These are phyloP conservation scores for Polypterus bichir DNA, from an alignment of 2,113 vertebrate species.

Conservation along the genomic window DNA sequence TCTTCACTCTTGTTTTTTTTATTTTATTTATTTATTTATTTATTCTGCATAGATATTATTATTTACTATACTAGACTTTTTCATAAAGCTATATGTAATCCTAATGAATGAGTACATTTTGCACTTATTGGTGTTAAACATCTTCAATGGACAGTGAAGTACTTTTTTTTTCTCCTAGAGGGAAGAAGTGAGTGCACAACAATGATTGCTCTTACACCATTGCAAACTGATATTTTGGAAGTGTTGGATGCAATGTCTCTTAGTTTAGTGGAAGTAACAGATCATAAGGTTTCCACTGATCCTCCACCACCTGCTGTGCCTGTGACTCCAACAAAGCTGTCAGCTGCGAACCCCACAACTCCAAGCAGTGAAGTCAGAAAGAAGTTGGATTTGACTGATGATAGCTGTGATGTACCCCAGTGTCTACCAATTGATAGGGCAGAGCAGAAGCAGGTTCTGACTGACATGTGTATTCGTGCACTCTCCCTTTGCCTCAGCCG, in stretches of 20 bases:
- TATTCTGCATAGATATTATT: too few relatives aligned
- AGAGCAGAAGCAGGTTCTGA: conserved; percentile 77
- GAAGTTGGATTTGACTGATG: conserved; percentile 47
- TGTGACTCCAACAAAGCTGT: conserved; percentile 19
- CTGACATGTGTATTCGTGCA: conserved; percentile 71
- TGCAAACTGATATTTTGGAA: conserved; percentile 36
- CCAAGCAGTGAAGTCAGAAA: conserved; percentile 54
- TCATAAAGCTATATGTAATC: too few relatives aligned
- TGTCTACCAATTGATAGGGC: conserved; percentile 55
- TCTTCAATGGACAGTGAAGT: not conserved
- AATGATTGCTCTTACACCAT: conserved; percentile 25
- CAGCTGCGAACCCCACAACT: conserved; percentile 24
- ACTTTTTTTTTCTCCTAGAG: conserved; percentile 4
- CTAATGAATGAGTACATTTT: too few relatives aligned
- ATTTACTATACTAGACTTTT: too few relatives aligned
- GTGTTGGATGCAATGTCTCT: conserved; percentile 42
- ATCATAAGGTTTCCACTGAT: conserved; percentile 40
- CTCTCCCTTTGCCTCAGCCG: conserved; percentile 85
- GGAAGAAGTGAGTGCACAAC: conserved; percentile 7
- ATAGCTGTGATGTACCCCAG: conserved; percentile 58
- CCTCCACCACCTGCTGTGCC: conserved; percentile 22
- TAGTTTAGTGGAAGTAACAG: conserved; percentile 32
- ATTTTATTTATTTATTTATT: too few relatives aligned
- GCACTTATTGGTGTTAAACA: not conserved
- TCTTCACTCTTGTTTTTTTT: too few relatives aligned